Percentiles rank a stretch among this genome's conserved stretches.
phyloP scores from a whole-genome alignment of 2,113 vertebrate genomes.

The Thinocorus orbignyianus region DNA sequence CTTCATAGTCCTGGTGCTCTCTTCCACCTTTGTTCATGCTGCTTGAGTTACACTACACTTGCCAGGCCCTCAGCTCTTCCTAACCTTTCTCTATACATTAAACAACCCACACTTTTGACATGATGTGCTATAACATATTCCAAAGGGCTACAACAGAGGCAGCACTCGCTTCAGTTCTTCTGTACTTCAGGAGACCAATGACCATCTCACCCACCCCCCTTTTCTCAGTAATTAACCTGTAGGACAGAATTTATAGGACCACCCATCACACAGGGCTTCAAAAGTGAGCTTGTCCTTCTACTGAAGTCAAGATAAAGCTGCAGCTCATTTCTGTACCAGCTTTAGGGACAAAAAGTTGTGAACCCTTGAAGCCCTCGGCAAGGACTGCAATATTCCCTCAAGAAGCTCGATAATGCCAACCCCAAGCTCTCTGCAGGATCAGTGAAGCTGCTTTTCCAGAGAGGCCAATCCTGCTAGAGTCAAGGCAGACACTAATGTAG shows the following conservation, averaged over 20 bases:
- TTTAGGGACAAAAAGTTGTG: not conserved
- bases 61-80: not conserved
- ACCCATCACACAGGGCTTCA: not conserved
- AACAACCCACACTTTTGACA: not conserved
- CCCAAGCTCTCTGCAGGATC: not conserved
- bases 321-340: not conserved
- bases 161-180: not conserved
- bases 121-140: not conserved
- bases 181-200: not conserved
- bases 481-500: accelerated
- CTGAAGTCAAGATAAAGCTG: not conserved
- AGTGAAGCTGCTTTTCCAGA: not conserved
- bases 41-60: not conserved
- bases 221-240: not conserved
- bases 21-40: not conserved
- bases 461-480: not conserved
- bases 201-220: not conserved
- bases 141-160: not conserved
- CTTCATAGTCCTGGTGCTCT: not conserved
- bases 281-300: not conserved
- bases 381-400: not conserved
- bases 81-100: not conserved
- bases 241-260: not conserved
- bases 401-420: not conserved
- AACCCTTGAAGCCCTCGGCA: not conserved